A percentile compares a stretch with the other conserved stretches of the same genome.
phyloP scores from a whole-genome alignment of 2,113 vertebrate species.

The Phalacrocorax pelagicus region DNA sequence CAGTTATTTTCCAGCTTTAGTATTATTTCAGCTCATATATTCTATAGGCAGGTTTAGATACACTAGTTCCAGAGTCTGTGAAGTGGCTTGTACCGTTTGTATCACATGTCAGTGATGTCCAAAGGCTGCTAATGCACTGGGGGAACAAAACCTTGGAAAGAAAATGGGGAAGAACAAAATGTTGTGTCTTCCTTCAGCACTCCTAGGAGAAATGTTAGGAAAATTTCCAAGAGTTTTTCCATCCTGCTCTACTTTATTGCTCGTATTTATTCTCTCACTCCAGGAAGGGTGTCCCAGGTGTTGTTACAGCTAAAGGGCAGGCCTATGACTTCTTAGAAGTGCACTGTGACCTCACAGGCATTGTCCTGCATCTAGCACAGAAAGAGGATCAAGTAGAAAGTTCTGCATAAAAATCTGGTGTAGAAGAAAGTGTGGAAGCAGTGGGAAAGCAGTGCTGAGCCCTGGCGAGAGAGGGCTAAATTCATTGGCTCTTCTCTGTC shows the following conservation, averaged over 20 bases:
- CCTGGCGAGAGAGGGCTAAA: background rate
- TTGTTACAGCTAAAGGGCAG: background rate
- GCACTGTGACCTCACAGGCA: background rate
- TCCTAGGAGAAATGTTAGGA: background rate
- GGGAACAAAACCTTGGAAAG: background rate
- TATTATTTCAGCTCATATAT: background rate
- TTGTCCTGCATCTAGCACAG: background rate
- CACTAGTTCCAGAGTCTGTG: background rate
- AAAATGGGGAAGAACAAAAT: background rate
- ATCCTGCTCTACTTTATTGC: background rate
- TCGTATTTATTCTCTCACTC: background rate
- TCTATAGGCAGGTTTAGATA: background rate
- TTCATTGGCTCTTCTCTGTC: background rate
- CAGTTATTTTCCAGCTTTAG: background rate
- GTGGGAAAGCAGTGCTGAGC: background rate
- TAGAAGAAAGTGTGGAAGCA: background rate
- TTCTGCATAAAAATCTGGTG: background rate
- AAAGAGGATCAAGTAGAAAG: background rate
- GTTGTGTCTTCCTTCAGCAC: background rate
- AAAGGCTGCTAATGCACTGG: background rate
- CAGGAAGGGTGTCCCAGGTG: background rate
- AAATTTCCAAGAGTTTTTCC: background rate
- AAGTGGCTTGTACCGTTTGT: background rate
- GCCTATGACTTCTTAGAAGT: background rate
- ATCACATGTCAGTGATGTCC: fast-evolving